Evolutionary conservation across 2,888 invertebrate genomes (phyloP).

Genomic region (Dasypolia templi): DNA sequence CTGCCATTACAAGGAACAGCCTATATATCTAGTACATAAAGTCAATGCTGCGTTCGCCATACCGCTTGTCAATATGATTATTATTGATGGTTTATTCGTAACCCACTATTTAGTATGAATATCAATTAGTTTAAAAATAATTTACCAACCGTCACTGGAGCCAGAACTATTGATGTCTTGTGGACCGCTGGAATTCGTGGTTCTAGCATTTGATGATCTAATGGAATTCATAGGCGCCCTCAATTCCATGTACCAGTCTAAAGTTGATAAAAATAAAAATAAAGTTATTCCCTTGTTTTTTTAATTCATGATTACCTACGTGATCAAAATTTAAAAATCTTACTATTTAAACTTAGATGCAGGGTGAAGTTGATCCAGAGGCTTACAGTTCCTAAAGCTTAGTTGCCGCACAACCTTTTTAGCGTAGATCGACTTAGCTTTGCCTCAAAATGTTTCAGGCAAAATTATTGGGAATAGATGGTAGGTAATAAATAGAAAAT

Average conservation of each 20-base stretch:
- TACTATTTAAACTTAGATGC: not conserved
- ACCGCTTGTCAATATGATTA: not conserved
- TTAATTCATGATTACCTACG: not conserved
- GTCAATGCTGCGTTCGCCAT: not conserved
- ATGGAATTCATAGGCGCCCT: conserved; percentile 68
- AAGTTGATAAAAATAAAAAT: conserved; percentile 1
- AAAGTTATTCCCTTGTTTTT: not conserved
- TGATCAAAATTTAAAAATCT: not conserved
- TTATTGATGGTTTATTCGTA: not conserved
- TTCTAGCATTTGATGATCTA: conserved; percentile 57
- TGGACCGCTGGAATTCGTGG: conserved; percentile 7
- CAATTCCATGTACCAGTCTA: conserved; percentile 76
- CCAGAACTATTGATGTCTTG: conserved; percentile 5
- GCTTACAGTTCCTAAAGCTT: not conserved
- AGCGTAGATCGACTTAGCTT: not conserved
- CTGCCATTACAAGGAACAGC: not conserved
- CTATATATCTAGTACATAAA: not conserved
- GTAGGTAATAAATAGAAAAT: too few species aligned
- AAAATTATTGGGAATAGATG: not conserved
- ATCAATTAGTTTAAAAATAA: not conserved
- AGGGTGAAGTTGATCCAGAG: not conserved
- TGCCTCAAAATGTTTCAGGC: not conserved
- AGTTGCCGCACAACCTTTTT: conserved; percentile 1
- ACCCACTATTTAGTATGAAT: not conserved
- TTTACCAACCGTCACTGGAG: conserved; percentile 45